A percentile compares a stretch with the other conserved stretches of the same genome.
Evolutionary conservation across 1,140 invertebrate species (phyloP).

Genomic region (Ruditapes philippinarum): DNA sequence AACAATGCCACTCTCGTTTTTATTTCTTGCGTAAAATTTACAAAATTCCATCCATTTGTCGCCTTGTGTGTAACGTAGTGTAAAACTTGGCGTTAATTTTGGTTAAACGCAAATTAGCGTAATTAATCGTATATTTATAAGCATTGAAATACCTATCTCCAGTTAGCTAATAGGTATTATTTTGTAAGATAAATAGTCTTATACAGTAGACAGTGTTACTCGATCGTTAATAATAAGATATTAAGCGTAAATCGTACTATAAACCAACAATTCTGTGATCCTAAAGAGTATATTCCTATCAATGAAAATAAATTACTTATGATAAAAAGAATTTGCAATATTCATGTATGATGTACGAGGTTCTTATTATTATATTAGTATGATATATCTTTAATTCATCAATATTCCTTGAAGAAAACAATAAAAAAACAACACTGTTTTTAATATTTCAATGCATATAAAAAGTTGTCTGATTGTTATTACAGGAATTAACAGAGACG

Average conservation of each 20-base stretch:
- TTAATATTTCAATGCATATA: too few species aligned
- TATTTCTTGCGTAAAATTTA: constrained; percentile 35
- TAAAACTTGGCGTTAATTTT: constrained; percentile 55
- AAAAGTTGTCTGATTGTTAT: too few species aligned
- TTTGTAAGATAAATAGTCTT: constrained; percentile 46
- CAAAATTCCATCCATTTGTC: constrained; percentile 34
- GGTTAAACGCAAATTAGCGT: constrained; percentile 49
- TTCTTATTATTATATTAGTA: too few species aligned
- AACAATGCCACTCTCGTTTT: constrained; percentile 62
- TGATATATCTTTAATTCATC: too few species aligned
- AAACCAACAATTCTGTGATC: not conserved
- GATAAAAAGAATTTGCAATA: too few species aligned
- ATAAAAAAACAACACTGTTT: too few species aligned
- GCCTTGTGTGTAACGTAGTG: constrained; percentile 51
- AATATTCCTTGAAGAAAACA: too few species aligned
- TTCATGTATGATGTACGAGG: too few species aligned
- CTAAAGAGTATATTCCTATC: too few species aligned
- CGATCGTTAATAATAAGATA: constrained; percentile 16
- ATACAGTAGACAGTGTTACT: not conserved
- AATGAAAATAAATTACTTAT: too few species aligned
- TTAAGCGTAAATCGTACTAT: not conserved
- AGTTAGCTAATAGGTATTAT: constrained; percentile 41
- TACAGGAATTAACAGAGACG: not conserved
- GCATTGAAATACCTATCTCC: not conserved
- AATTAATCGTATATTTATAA: constrained; percentile 16